phyloP scores from a whole-genome alignment of 2,888 invertebrate species.

The Plusia festucae region DNA sequence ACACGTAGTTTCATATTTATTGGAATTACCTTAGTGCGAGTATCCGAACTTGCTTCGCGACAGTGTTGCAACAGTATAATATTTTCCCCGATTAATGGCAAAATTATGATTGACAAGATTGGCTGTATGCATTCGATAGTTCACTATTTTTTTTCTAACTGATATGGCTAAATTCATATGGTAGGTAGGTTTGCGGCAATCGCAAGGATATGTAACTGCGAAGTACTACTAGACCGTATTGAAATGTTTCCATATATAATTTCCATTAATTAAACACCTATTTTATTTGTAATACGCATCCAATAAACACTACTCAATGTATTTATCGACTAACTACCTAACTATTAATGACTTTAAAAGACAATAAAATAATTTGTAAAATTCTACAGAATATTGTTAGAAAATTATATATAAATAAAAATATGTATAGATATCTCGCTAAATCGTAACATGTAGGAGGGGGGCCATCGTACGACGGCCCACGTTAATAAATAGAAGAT shows the following conservation, averaged over 20 bases:
- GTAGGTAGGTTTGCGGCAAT: conserved; percentile 55
- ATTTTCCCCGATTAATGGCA: conserved; percentile 23
- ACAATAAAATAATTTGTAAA: conserved; percentile 85
- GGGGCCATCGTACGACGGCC: conserved; percentile 63
- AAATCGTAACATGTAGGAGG: conserved; percentile 79
- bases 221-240: conserved; percentile 69
- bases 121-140: conserved; percentile 54
- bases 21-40: background rate
- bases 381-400: conserved; percentile 86
- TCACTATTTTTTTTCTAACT: conserved; percentile 45
- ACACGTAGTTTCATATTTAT: conserved; percentile 18
- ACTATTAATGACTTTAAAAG: conserved; percentile 76
- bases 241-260: conserved; percentile 62
- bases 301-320: conserved; percentile 76
- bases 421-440: conserved; percentile 81
- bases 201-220: conserved; percentile 78
- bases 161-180: conserved; percentile 56
- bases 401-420: conserved; percentile 85
- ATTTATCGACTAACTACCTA: conserved; percentile 77
- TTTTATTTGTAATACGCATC: conserved; percentile 76
- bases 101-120: conserved; percentile 9
- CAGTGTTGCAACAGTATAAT: conserved; percentile 31
- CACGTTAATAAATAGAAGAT: conserved; percentile 80
- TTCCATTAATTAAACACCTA: conserved; percentile 74
- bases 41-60: conserved; percentile 24